Evolutionary conservation across 2,113 vertebrate species (phyloP), one percentile per base, ranked within the genome.

Genomic region (Cyanistes caeruleus): DNA sequence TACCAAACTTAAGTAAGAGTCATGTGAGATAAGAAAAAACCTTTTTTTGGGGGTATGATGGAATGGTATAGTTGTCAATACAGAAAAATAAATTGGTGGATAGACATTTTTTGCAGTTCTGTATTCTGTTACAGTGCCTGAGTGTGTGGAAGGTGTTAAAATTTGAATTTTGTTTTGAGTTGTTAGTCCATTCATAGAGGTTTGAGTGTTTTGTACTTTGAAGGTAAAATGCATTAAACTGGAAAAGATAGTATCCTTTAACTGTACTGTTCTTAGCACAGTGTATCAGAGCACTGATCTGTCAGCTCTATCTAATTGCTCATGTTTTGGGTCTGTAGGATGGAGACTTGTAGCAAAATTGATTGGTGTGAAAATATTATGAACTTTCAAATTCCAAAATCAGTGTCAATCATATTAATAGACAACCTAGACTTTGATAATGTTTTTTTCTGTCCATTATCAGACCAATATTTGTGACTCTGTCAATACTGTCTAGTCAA

Each of bases 1-100:
- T 5, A 90, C 59, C 28, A 96, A 97, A 84, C 91, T 98, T 75
- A 97, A 96, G 98, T 99, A 98, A 98, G 98, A 55, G 37, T 73
- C 41, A 22, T 11, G 14, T 37, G 9, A 59, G 28, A 75, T 58
- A 53, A 85, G 37, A 41, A 46, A 44, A 4, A 23, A 5, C 33
- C 56, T 79, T 30, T 49, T 81, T 58, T 24, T 19, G 15, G 28
- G 44, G 18, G 10, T 43, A 39, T 28, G 59, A 41, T 2, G 7
- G 35, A 70, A 59, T 7, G 14, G 15, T 80, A 16, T 19, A 68
- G 9, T 63, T 76, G 55, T 51, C 46, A 55, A 24, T 1, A 12
- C 4, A 77, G 60, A 84, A 82, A 84, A 65, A 7, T 55, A 37
- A 0, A 2, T 55, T 52, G 21, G 13, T 84, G 33, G 30, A 25